Evolutionary conservation across 1,140 invertebrate genomes (phyloP).

Genomic region (Drosophila parabipectinata): DNA sequence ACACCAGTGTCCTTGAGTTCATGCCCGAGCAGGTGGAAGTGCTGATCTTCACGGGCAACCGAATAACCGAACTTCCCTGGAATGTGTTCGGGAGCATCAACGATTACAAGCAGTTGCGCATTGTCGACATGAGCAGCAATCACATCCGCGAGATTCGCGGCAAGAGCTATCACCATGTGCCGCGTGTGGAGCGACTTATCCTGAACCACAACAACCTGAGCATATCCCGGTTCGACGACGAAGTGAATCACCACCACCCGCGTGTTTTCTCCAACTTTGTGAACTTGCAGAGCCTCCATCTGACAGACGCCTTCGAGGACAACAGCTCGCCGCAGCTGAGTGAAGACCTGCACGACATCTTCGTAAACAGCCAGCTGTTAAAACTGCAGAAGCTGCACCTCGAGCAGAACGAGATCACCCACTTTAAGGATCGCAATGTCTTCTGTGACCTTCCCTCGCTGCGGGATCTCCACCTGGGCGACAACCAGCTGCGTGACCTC

Average conservation of each 20-base stretch:
- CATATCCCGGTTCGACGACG: conserved; percentile 86
- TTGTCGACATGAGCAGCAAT: conserved; percentile 92
- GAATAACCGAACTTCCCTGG: conserved; percentile 87
- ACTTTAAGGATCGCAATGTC: conserved; percentile 87
- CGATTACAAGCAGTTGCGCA: conserved; percentile 86
- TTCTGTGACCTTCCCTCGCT: conserved; percentile 90
- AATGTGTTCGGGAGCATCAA: conserved; percentile 90
- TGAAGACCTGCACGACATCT: conserved; percentile 89
- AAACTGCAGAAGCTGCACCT: conserved; percentile 90
- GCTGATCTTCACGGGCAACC: conserved; percentile 91
- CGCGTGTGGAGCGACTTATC: conserved; percentile 89
- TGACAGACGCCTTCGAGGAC: conserved; percentile 91
- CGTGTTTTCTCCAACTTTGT: conserved; percentile 92
- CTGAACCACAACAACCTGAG: conserved; percentile 90
- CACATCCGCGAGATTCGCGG: conserved; percentile 90
- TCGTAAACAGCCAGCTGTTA: conserved; percentile 88
- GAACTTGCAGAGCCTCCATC: conserved; percentile 89
- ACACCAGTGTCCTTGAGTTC: conserved; percentile 86
- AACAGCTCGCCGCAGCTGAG: conserved; percentile 87
- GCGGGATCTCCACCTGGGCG: conserved; percentile 88
- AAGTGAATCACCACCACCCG: conserved; percentile 88
- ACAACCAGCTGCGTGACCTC: conserved; percentile 87
- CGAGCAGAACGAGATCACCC: conserved; percentile 91
- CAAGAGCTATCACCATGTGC: conserved; percentile 91
- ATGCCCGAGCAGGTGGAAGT: conserved; percentile 89